These are phyloP conservation scores for Saturnia pavonia DNA, from an alignment of 2,888 invertebrate genomes.

Conservation along the genomic window DNA sequence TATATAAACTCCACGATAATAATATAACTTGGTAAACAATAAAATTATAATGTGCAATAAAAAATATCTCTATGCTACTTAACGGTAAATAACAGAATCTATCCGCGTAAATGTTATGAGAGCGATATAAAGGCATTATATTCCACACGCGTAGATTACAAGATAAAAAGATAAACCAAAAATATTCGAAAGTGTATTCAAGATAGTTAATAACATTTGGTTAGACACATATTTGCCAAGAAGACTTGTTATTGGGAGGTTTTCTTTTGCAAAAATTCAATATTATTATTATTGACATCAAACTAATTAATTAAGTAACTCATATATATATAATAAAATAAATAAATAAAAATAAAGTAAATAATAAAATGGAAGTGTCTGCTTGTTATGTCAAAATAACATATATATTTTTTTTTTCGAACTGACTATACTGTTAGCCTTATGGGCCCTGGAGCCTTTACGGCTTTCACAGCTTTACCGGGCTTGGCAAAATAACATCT, in stretches of 20 bases:
- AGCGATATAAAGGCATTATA: neutral
- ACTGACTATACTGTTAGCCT: no score
- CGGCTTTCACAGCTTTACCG: no score
- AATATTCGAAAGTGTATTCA: neutral
- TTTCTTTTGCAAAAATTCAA: no score
- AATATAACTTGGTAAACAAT: neutral
- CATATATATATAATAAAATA: no score
- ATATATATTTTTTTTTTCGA: no score
- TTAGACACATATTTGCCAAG: neutral
- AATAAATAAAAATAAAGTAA: no score
- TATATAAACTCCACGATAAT: neutral
- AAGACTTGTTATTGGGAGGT: no score
- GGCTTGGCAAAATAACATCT: no score
- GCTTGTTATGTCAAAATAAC: no score
- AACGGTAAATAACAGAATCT: neutral
- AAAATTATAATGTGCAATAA: conserved; percentile 9
- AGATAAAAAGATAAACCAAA: neutral
- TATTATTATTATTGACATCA: neutral
- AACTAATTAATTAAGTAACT: no score
- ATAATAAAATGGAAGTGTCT: no score
- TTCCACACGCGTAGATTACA: neutral
- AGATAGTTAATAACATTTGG: neutral
- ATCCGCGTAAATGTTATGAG: neutral
- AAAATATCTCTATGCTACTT: conserved; percentile 8
- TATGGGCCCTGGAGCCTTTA: no score